phyloP scores from a whole-genome alignment of 2,888 invertebrate species.

The Drosophila nr. perissopoda region DNA sequence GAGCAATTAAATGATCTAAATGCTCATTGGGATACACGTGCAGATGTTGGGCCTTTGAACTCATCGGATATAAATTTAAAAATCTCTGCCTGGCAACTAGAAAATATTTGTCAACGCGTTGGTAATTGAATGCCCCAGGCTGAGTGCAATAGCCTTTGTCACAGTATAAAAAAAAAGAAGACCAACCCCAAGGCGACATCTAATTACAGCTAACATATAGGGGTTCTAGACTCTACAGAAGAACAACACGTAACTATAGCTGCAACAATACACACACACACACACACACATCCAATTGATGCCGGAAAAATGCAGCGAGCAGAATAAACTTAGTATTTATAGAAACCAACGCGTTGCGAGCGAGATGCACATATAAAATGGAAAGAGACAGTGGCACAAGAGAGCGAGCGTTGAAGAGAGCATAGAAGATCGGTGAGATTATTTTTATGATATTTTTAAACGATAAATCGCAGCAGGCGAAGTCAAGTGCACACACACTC shows the following conservation, averaged over 20 bases:
- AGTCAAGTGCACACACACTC: slow-evolving; percentile 71
- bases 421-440: slow-evolving; percentile 39
- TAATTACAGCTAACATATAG: slow-evolving; percentile 47
- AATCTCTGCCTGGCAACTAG: slow-evolving; percentile 34
- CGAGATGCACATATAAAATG: slow-evolving; percentile 20
- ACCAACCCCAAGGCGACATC: slow-evolving; percentile 70
- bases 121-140: slow-evolving; percentile 65
- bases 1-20: slow-evolving; percentile 60
- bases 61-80: slow-evolving; percentile 43
- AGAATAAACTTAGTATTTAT: slow-evolving; percentile 54
- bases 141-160: slow-evolving; percentile 74
- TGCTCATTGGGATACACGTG: slow-evolving; percentile 40
- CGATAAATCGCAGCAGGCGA: slow-evolving; percentile 71
- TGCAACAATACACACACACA: slow-evolving; percentile 43
- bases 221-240: slow-evolving; percentile 1
- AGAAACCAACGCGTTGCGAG: slow-evolving; percentile 69
- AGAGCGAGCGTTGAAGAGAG: slow-evolving; percentile 19
- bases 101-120: slow-evolving; percentile 67
- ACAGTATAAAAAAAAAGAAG: slow-evolving; percentile 64
- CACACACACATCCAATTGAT: slow-evolving; percentile 21
- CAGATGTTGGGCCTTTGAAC: slow-evolving; percentile 58
- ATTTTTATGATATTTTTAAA: slow-evolving; percentile 74
- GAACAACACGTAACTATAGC: slow-evolving; percentile 66
- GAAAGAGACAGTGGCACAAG: slow-evolving; percentile 29
- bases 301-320: slow-evolving; percentile 51